Base-by-base conservation (phyloP, 92 coral and sea anemone genomes). In the Montipora capitata region DNA sequence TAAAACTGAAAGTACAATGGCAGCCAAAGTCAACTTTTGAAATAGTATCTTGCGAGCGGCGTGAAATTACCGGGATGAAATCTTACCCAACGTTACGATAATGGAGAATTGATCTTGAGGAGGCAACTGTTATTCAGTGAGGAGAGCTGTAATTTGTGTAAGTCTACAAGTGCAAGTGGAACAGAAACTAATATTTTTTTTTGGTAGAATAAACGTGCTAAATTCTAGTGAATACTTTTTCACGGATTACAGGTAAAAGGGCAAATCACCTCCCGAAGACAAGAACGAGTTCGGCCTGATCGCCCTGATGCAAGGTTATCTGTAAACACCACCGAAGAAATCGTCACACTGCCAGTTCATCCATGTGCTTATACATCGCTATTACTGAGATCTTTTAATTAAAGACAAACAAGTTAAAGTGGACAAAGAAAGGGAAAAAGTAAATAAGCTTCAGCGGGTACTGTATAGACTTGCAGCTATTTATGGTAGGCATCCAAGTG, bases 1-100 rank as follows among this genome's bases (percentile, higher is more conserved):
- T 80, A 66, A 66, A 66, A 80, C 48, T 80, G 64, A 80, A 66
- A 80, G 65, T 80, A 5, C 63, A 66, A 10, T 65, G 75, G 75
- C 84, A 80, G 75, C 84, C 84, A 48, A 80, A 43, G 58, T 78
- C 83, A 78, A 78, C 83, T 62, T 72, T 58, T 3, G 83, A 78
- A 80, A 43, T 79, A 1, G 65, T 42, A 42, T 78, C 83, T 13
- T 39, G n/a, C 74, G 57, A 48, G 5, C 41, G 41, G 20, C 20
- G 20, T 18, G 20, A 18, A 18, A 18, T 18, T 18, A 18, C 20
- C 20, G 20, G 20, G 20, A 18, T 18, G 20, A 18, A 18, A 18
- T 18, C 20, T 18, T 18, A 18, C 20, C 20, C 20, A 18, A 18
- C 20, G 20, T 18, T 18, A 18, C 20, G 20, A 18, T 18, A 59